phyloP scores from a whole-genome alignment of 2,888 invertebrate genomes.

The Nyleta sp. region DNA sequence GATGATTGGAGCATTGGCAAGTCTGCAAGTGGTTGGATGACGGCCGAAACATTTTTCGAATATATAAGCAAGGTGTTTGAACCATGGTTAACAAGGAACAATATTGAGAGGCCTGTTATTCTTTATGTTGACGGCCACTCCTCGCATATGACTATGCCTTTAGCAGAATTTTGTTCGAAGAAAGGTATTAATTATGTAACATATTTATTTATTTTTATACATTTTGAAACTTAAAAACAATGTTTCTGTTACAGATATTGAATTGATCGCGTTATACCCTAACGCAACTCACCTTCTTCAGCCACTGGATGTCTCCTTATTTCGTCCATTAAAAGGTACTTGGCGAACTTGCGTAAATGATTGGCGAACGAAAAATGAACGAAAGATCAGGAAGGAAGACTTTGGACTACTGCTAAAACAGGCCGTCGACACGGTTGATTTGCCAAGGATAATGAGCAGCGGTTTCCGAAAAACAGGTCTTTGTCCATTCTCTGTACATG shows the following conservation, averaged over 20 bases:
- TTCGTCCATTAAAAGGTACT: not conserved
- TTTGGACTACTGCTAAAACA: constrained; percentile 22
- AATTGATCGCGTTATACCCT: not conserved
- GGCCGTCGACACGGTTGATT: constrained; percentile 33
- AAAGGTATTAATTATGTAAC: not conserved
- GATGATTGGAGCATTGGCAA: constrained; percentile 77
- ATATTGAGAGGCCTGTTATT: constrained; percentile 75
- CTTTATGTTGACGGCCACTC: constrained; percentile 79
- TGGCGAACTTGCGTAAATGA: constrained; percentile 1
- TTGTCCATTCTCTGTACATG: constrained; percentile 32
- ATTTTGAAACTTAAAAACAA: not conserved
- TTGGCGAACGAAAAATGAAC: constrained; percentile 22
- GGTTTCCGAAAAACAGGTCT: constrained; percentile 39
- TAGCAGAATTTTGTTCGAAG: constrained; percentile 75
- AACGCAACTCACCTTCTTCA: not conserved
- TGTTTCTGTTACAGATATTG: not conserved
- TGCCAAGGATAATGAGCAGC: constrained; percentile 28
- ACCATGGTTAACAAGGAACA: constrained; percentile 75
- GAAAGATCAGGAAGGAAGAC: constrained; percentile 34
- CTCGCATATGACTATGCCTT: constrained; percentile 76
- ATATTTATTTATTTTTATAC: no score
- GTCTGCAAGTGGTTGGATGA: constrained; percentile 82
- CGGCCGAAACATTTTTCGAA: constrained; percentile 77
- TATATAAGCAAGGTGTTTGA: constrained; percentile 78
- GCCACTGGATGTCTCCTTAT: not conserved